Evolutionary conservation across 2,113 vertebrate species (phyloP).

Genomic region (Psittacara wagleri): DNA sequence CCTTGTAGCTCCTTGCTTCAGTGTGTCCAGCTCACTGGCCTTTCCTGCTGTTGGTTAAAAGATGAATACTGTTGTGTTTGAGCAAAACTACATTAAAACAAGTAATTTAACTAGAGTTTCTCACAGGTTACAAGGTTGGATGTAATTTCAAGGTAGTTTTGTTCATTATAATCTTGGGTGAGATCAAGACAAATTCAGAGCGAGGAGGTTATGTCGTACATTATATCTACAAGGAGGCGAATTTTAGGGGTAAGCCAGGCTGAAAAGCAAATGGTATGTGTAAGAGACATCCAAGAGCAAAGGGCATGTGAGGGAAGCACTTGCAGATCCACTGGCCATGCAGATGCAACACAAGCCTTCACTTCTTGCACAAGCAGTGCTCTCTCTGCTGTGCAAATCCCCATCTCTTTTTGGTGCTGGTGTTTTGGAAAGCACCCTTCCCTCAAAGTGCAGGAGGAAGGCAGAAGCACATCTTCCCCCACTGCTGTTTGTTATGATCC

Average conservation of each 20-base stretch:
- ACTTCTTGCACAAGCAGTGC: background rate
- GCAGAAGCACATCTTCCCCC: background rate
- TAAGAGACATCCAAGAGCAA: background rate
- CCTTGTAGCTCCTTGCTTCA: background rate
- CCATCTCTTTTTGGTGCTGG: background rate
- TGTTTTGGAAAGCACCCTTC: background rate
- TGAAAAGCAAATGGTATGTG: background rate
- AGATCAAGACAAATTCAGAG: background rate
- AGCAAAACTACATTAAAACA: background rate
- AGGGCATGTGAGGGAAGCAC: fast-evolving
- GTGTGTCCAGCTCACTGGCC: background rate
- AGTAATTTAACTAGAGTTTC: background rate
- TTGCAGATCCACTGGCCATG: background rate
- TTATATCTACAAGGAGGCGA: background rate
- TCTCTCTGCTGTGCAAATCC: background rate
- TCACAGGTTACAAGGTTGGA: background rate
- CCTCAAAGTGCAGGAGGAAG: fast-evolving
- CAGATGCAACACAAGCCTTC: background rate
- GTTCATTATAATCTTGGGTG: background rate
- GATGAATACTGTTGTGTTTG: background rate
- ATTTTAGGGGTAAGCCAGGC: background rate
- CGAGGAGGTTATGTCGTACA: background rate
- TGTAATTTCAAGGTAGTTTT: background rate
- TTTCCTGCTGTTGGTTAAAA: background rate
- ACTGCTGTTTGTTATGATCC: background rate